phyloP scores from a whole-genome alignment of 2,888 invertebrate genomes.

The Nomada fabriciana region DNA sequence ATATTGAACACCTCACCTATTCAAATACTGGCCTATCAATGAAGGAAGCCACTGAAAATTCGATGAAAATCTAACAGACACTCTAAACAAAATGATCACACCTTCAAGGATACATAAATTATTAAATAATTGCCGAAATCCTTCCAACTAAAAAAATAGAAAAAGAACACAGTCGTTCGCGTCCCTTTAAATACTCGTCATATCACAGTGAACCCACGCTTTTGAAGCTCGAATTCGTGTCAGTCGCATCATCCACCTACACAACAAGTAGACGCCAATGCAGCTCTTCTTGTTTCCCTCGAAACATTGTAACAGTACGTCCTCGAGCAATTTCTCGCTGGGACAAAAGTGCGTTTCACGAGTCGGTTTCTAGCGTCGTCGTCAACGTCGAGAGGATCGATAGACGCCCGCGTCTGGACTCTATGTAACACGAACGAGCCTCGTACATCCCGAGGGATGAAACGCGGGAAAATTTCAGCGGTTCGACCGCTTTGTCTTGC shows the following conservation, averaged over 20 bases:
- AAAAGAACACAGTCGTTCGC: too few species aligned
- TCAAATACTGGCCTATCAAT: too few species aligned
- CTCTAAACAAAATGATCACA: too few species aligned
- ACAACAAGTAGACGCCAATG: not conserved
- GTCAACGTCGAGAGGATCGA: conserved; percentile 42
- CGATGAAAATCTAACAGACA: too few species aligned
- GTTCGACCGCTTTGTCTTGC: conserved; percentile 16
- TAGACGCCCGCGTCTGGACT: conserved; percentile 58
- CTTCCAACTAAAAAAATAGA: too few species aligned
- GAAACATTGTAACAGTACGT: not conserved
- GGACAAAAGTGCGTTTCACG: conserved; percentile 14
- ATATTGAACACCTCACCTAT: too few species aligned
- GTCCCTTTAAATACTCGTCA: too few species aligned
- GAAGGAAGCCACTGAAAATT: too few species aligned
- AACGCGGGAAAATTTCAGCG: not conserved
- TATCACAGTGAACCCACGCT: too few species aligned
- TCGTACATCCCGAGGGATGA: not conserved
- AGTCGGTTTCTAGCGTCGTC: not conserved
- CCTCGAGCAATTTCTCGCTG: not conserved
- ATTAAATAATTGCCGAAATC: too few species aligned
- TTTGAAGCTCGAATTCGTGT: not conserved
- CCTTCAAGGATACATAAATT: too few species aligned
- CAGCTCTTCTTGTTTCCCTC: not conserved
- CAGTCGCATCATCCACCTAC: not conserved
- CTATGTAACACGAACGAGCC: conserved; percentile 1